Evolutionary conservation across 2,113 vertebrate species (phyloP).

Genomic region (Bettongia penicillata): DNA sequence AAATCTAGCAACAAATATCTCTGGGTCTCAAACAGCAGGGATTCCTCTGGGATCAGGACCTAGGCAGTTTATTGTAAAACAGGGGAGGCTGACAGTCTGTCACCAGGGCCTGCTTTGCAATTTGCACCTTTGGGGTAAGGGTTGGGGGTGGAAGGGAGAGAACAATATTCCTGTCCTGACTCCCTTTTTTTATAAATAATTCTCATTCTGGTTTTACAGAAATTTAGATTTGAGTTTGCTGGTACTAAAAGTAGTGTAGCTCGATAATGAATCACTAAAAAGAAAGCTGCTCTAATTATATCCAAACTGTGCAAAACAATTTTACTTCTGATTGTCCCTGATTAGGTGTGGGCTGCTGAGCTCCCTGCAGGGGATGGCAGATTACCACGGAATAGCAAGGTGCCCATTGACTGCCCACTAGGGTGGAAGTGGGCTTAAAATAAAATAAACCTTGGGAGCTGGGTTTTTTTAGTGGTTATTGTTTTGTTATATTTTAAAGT

Average conservation of each 20-base stretch:
- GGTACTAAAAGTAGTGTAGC: slow-evolving; percentile 55
- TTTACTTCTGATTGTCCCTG: slow-evolving; percentile 70
- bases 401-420: slow-evolving; percentile 3
- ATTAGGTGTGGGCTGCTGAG: slow-evolving; percentile 58
- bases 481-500: not conserved
- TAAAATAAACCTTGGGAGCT: not conserved
- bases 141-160: slow-evolving; percentile 15
- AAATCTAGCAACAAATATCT: slow-evolving; percentile 28
- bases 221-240: slow-evolving; percentile 67
- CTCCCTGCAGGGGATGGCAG: slow-evolving; percentile 13
- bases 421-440: not conserved
- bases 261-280: slow-evolving; percentile 68
- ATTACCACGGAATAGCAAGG: slow-evolving; percentile 43
- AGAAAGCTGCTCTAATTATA: slow-evolving; percentile 68
- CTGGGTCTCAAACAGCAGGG: not conserved
- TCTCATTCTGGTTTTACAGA: slow-evolving; percentile 46
- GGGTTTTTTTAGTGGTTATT: not conserved
- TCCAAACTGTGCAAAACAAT: slow-evolving; percentile 54
- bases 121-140: slow-evolving; percentile 50
- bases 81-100: slow-evolving; percentile 30
- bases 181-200: slow-evolving; percentile 54
- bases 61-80: slow-evolving; percentile 59
- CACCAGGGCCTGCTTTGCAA: slow-evolving; percentile 31
- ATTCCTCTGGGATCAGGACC: not conserved
- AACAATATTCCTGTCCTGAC: slow-evolving; percentile 52